Percentiles rank a stretch among this genome's conserved stretches.
phyloP scores from a whole-genome alignment of 2,797 vertebrate species.

The Erpetoichthys calabaricus region DNA sequence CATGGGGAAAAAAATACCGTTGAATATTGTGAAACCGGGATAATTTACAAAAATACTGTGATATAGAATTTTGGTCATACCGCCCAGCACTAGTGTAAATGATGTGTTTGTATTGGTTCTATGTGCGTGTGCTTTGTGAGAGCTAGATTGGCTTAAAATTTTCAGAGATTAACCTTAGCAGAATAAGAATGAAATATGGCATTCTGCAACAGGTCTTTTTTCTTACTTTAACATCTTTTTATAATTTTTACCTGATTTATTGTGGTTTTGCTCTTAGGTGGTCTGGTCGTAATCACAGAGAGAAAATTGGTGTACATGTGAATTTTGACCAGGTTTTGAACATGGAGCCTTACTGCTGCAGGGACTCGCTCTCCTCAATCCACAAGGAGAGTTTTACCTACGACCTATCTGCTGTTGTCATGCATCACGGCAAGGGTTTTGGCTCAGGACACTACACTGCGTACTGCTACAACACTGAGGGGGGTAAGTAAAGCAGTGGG shows the following conservation, averaged over 20 bases:
- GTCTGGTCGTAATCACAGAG: constrained; percentile 96
- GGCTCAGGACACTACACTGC: constrained; percentile 99
- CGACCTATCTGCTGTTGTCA: constrained; percentile 96
- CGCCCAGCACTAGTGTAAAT: too few relatives aligned
- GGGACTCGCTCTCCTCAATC: constrained; percentile 67
- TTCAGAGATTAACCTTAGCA: too few relatives aligned
- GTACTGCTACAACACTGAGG: constrained; percentile 99
- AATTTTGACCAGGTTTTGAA: constrained; percentile 95
- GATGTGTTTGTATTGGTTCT: too few relatives aligned
- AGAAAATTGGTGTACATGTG: constrained; percentile 98
- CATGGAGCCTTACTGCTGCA: constrained; percentile 97
- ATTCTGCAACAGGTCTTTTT: too few relatives aligned
- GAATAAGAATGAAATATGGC: too few relatives aligned
- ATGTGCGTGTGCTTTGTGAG: too few relatives aligned
- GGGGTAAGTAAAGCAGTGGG: constrained; percentile 61
- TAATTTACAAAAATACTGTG: too few relatives aligned
- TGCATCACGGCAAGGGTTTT: constrained; percentile 98
- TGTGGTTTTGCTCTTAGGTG: constrained; percentile 55
- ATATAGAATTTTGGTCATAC: too few relatives aligned
- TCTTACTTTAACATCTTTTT: too few relatives aligned
- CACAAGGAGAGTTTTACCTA: constrained; percentile 84
- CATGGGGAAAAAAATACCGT: too few relatives aligned
- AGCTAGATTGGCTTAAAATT: too few relatives aligned
- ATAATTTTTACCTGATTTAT: neutral
- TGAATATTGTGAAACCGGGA: too few relatives aligned